Conservation (phyloP, 2,797 vertebrate species). For the Discoglossus pictus region DNA sequence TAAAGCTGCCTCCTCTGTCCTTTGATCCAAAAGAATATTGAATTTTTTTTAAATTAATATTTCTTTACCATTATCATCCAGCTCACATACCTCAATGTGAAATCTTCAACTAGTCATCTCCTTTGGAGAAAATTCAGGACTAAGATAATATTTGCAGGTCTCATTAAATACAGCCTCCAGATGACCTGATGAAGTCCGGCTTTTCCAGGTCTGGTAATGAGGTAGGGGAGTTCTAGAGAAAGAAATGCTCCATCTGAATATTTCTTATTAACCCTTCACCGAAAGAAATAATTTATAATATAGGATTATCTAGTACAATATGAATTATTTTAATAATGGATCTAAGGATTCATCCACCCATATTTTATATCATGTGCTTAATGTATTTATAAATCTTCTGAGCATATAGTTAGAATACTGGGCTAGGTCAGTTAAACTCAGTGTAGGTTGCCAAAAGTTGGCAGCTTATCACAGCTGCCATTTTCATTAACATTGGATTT, state of each 20-base stretch:
- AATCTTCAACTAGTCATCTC: slow-evolving; percentile 1
- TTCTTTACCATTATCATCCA: slow-evolving; percentile 29
- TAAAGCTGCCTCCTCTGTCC: background rate
- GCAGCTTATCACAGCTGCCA: too few species aligned
- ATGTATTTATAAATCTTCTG: too few species aligned
- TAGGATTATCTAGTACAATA: too few species aligned
- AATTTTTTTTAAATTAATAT: slow-evolving; percentile 30
- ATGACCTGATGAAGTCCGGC: slow-evolving; percentile 13
- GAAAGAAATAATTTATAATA: too few species aligned
- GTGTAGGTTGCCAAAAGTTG: too few species aligned
- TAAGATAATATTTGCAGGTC: slow-evolving; percentile 30
- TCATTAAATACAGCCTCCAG: slow-evolving; percentile 31
- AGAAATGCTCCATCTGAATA: background rate
- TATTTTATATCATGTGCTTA: too few species aligned
- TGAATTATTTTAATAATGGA: too few species aligned
- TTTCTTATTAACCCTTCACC: slow-evolving; percentile 15
- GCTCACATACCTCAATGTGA: slow-evolving; percentile 27
- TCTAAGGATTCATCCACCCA: too few species aligned
- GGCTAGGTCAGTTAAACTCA: too few species aligned
- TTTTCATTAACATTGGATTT: too few species aligned
- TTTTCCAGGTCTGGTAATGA: slow-evolving; percentile 21
- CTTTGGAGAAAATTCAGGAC: slow-evolving; percentile 13
- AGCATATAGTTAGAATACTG: too few species aligned
- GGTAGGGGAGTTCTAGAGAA: slow-evolving; percentile 12
- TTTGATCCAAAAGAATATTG: slow-evolving; percentile 27